Conservation (phyloP, 2,888 invertebrate species). For the Maniola hyperantus region DNA sequence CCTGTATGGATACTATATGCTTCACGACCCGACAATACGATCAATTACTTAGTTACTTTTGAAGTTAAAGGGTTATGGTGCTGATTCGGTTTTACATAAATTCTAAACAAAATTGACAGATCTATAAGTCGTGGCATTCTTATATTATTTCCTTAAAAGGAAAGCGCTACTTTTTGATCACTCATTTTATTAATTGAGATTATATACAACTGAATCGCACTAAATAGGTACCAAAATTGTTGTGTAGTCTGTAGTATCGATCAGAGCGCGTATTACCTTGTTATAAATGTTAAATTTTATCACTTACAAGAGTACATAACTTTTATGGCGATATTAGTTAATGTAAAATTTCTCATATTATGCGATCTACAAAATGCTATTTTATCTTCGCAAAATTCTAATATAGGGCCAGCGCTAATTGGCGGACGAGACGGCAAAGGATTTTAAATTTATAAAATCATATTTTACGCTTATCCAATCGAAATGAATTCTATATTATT, state of each 20-base stretch:
- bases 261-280: slow-evolving; percentile 55
- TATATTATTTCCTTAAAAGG: too few species aligned
- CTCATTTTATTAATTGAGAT: too few species aligned
- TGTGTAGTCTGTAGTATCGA: slow-evolving; percentile 35
- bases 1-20: slow-evolving; percentile 35
- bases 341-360: slow-evolving; percentile 18
- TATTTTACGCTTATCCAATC: too few species aligned
- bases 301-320: slow-evolving; percentile 44
- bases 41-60: background rate
- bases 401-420: background rate
- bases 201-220: too few species aligned
- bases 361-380: slow-evolving; percentile 7
- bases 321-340: slow-evolving; percentile 20
- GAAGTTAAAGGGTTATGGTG: background rate
- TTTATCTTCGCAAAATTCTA: slow-evolving; percentile 11
- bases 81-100: too few species aligned
- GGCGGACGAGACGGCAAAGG: too few species aligned
- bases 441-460: too few species aligned
- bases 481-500: too few species aligned
- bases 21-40: background rate
- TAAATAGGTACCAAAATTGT: background rate
- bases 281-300: slow-evolving; percentile 75
- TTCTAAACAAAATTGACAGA: too few species aligned
- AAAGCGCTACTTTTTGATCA: too few species aligned
- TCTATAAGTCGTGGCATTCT: too few species aligned